Evolutionary conservation across 2,888 invertebrate genomes (phyloP), one percentile per base, ranked within the genome.

Genomic region (Pollenia angustigena): DNA sequence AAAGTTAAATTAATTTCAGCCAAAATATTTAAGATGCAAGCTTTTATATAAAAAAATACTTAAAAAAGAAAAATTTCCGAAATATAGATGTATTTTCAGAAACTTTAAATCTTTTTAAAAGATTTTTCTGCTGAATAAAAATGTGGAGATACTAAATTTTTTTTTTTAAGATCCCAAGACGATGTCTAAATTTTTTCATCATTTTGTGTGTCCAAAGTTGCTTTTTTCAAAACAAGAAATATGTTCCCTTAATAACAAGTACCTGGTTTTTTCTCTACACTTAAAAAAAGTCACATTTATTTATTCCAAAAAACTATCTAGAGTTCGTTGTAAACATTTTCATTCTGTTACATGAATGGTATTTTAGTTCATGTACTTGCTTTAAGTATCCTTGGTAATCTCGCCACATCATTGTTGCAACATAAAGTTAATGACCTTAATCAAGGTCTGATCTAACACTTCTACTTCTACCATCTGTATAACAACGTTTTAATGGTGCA

Each of bases 381-480:
- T 23, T 79, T 50, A 16, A 74, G 40, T 52, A 72, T 87, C 87
- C 81, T 84, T 87, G 78, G 48, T 60, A 48, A 46, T 78, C 56
- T 76, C 58, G 60, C 66, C 62, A 18, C 76, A 74, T 84, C 80
- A 78, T 62, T 72, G 76, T 81, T 71, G 78, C 79, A 52, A 75
- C 69, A 82, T 66, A 66, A 81, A 91, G 92, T 91, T 91, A 92
- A 92, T 92, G 92, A 92, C 92, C 92, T 92, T 90, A 91, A 91
- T 92, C 92, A 92, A 92, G 92, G 92, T 90, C 91, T 91, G 86
- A 88, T 89, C 88, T 89, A 88, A 88, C 81, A 90, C 84, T 68
- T 86, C 85, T 79, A 88, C 76, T 80, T 50, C 87, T 60, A 14
- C n/a, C n/a, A 16, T 66, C 58, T 32, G 42, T 18, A 48, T 23